phyloP scores from a whole-genome alignment of 2,113 vertebrate species.

The Malurus cyaneus region DNA sequence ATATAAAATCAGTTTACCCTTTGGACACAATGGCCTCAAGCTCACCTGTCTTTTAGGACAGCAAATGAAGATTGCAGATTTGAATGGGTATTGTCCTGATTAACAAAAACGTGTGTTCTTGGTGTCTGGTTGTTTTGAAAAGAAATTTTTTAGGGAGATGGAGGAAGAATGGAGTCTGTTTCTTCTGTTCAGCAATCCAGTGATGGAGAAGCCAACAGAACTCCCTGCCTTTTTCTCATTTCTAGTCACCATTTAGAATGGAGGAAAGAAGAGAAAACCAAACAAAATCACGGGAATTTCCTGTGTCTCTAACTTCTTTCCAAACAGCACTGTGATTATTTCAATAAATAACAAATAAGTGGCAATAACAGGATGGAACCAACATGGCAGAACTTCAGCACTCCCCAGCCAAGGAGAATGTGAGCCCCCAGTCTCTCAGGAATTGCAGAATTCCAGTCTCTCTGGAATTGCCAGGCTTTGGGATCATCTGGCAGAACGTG shows the following conservation, averaged over 20 bases:
- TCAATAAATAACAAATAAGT: not conserved
- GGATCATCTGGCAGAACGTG: constrained; percentile 45
- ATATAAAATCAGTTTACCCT: not conserved
- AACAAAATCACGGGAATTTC: not conserved
- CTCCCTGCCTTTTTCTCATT: not conserved
- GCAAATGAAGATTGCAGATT: not conserved
- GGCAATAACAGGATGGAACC: not conserved
- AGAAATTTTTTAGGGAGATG: not conserved
- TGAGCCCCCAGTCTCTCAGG: not conserved
- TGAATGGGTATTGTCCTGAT: not conserved
- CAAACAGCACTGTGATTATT: not conserved
- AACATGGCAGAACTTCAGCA: not conserved
- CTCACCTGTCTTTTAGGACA: not conserved
- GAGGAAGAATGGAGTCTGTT: not conserved
- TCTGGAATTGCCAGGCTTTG: not conserved
- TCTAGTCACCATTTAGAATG: not conserved
- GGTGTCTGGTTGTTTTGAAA: not conserved
- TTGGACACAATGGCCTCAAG: not conserved
- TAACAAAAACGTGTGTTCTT: not conserved
- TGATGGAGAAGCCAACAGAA: not conserved
- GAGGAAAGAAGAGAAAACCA: not conserved
- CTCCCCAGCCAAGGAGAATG: not conserved
- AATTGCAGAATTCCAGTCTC: not conserved
- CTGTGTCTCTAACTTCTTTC: not conserved
- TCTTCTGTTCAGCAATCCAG: not conserved